Base-by-base conservation (phyloP, 2,797 vertebrate species). In the Monodelphis domestica region DNA sequence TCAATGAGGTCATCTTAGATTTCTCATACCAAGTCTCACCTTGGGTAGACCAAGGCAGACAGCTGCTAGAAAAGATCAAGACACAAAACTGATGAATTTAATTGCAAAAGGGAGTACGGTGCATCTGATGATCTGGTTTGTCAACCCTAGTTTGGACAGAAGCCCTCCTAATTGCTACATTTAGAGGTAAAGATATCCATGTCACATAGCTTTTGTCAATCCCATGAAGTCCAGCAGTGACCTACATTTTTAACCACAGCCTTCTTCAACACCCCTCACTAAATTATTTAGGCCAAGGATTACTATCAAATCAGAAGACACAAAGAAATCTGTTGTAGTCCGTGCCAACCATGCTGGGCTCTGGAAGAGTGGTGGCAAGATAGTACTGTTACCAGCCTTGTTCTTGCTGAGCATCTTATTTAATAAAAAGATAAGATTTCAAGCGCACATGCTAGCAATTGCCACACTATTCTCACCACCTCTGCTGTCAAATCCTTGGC, bases 221-320 rank as follows among this genome's bases (percentile, higher is more conserved):
- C 0, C 0, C 14, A 10, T 11, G 21, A 2, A 12, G 1, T 50
- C 38, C 51, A 9, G 5, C 15, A 17, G 29, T 0, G 21, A 87
- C 21, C 26, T 33, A 1, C 2, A 51, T 56, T 38, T 14, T 4
- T 53, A 29, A 10, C 29, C 53, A 38, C 21, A 38, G 15, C 53
- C 15, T 92, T 91, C 21, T 51, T 93, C 52, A 30, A 14, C 15
- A 4, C 54, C 90, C 87, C 24, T 57, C 87, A 12, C 21, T 12
- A 70, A 50, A 84, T 30, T 54, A 1, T 93, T 93, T 12, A 50
- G 45, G 38, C 3, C 10, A 0, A 53, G 21, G 55, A 0, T 89
- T 89, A 24, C 93, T 15, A n/a, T 11, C 29, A 33, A 87, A 11
- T 57, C 10, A 15, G 89, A 26, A 93, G 28, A 17, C 87, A 24